Evolutionary conservation across 64 coral and sea anemone genomes (phyloP).

Genomic region (Montipora foliosa): DNA sequence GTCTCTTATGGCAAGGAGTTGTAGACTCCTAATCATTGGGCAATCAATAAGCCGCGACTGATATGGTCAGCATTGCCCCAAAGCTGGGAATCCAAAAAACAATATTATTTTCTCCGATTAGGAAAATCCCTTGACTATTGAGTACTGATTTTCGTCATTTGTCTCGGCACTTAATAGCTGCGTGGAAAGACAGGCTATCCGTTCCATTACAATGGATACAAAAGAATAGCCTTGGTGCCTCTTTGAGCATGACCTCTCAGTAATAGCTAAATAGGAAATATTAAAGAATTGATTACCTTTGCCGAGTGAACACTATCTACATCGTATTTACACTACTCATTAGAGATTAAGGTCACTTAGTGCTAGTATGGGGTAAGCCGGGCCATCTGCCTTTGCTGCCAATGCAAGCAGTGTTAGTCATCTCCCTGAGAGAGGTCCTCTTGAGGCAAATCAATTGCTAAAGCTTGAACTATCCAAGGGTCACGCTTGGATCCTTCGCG

Average conservation of each 20-base stretch:
- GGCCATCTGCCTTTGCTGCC: not conserved
- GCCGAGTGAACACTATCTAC: not conserved
- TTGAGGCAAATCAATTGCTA: constrained; percentile 97
- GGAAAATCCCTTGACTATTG: no score
- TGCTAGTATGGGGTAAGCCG: not conserved
- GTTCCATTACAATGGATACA: no score
- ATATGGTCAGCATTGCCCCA: no score
- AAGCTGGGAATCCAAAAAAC: no score
- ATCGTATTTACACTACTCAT: not conserved
- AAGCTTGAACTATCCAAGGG: constrained; percentile 97
- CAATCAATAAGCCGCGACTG: no score
- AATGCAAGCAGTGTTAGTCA: not conserved
- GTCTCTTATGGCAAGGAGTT: no score
- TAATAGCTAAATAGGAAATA: not conserved
- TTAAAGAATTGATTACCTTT: not conserved
- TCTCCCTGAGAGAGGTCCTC: constrained; percentile 60
- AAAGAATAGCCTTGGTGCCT: not conserved
- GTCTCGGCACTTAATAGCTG: no score
- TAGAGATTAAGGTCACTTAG: not conserved
- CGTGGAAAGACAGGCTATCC: no score
- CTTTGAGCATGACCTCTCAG: not conserved
- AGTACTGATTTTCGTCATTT: no score
- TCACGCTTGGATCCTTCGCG: constrained; percentile 98
- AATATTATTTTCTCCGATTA: no score
- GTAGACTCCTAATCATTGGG: no score